These are phyloP conservation scores for Rallus limicola DNA, from an alignment of 2,113 vertebrate species.

Conservation along the genomic window DNA sequence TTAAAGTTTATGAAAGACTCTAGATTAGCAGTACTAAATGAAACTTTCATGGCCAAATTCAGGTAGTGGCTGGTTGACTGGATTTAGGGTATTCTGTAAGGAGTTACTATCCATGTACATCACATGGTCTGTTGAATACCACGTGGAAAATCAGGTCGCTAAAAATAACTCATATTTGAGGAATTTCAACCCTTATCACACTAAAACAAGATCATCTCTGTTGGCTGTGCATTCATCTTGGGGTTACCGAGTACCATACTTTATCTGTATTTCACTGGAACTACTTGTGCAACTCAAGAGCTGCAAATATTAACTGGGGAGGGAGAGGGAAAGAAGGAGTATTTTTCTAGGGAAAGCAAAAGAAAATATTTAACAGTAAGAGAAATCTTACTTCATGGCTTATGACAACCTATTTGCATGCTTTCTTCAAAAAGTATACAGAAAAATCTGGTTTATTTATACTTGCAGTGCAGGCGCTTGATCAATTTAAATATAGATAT, in stretches of 20 bases:
- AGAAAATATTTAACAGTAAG: slow-evolving; percentile 38
- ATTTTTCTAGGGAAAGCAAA: slow-evolving; percentile 1
- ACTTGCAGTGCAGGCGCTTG: background rate
- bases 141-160: background rate
- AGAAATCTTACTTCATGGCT: background rate
- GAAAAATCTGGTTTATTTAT: background rate
- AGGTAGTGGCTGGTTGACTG: background rate
- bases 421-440: slow-evolving; percentile 34
- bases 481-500: background rate
- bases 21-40: background rate
- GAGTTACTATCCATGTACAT: accelerated
- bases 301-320: background rate
- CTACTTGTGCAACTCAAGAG: background rate
- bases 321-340: background rate
- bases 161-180: background rate
- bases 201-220: background rate
- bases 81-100: background rate
- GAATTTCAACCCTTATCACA: background rate
- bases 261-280: background rate
- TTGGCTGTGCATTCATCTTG: background rate
- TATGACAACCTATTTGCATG: slow-evolving; percentile 38
- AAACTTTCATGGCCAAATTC: background rate
- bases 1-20: background rate
- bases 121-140: background rate
- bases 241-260: background rate